Base-by-base conservation (phyloP, 2,888 invertebrate genomes). In the Drosophila melanosoma region DNA sequence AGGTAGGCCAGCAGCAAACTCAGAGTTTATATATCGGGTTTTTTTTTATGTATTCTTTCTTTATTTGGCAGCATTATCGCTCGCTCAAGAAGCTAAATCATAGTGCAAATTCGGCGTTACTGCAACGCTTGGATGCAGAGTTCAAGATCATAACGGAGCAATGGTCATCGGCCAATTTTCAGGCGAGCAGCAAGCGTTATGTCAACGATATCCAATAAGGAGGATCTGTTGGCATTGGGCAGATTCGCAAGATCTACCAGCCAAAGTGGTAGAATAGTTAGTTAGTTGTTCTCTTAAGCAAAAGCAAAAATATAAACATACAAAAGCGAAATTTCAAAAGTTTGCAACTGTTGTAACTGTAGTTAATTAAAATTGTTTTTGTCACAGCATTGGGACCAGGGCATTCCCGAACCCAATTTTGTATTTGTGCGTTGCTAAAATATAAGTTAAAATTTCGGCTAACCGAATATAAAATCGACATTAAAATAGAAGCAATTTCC, bases 1-100 rank as follows among this genome's bases (percentile, higher is more conserved):
- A 96, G 95, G 98, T 98, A 79, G 80, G 74, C 67, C 15, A 15
- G 1, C 12, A 3, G 0, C 15, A 10, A 1, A 51, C 7, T 17
- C 1, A 12, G 8, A 8, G 4, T 23, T 12, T 20, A 45, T 15
- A 20, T 20, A 20, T 20, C 1, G 1, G 23, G 2, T 26, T 26
- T 7, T 15, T 45, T 15, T 26, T n/a, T 6, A 45, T 17, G 17
- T 0, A 8, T 6, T 11, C n/a, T 33, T 2, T 11, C 29, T 7
- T 20, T 62, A 15, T 8, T 29, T 65, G 72, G 0, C 71, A 93
- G 93, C 82, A 92, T n/a, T 92, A 91, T 81, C 82, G 89, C 11
- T 42, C 62, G 8, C 52, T 87, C 35, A 86, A 87, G 57, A 88
- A 74, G 62, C 38, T 77, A 35, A 82, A 82, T 60, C 69, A 84